These are phyloP conservation scores for Lycodopsis pacificus DNA, from an alignment of 2,797 vertebrate genomes.

Conservation along the genomic window DNA sequence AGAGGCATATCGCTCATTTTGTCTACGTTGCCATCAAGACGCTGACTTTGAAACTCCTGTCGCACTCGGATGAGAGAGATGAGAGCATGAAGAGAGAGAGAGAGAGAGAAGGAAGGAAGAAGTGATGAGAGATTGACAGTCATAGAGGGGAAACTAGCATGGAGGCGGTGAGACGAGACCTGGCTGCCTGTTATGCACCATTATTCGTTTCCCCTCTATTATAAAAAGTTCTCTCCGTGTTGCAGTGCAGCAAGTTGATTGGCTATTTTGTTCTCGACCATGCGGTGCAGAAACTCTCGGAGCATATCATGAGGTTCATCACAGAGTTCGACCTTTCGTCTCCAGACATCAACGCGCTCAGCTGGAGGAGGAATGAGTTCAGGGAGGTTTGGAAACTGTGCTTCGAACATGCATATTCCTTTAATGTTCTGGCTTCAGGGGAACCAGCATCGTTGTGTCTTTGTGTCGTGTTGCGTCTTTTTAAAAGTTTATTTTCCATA, in stretches of 20 bases:
- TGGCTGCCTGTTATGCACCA: constrained; percentile 20
- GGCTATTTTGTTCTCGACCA: constrained; percentile 35
- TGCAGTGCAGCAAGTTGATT: constrained; percentile 36
- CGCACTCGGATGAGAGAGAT: constrained; percentile 16
- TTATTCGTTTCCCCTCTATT: constrained; percentile 34
- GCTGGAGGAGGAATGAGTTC: constrained; percentile 42
- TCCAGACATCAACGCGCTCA: constrained; percentile 21
- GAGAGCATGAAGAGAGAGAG: constrained; percentile 4
- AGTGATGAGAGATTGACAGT: constrained; percentile 12
- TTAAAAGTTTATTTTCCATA: no score
- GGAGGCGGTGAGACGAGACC: constrained; percentile 18
- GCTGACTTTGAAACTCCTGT: constrained; percentile 49
- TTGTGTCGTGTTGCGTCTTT: neutral
- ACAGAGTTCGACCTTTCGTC: constrained; percentile 40
- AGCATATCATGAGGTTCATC: constrained; percentile 49
- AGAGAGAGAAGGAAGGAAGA: neutral
- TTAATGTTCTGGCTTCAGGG: neutral
- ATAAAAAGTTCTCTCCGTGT: constrained; percentile 27
- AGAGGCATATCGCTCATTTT: constrained; percentile 41
- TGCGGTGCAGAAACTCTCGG: constrained; percentile 42
- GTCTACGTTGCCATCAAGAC: constrained; percentile 26
- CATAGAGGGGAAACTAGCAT: constrained; percentile 11
- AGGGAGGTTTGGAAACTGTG: constrained; percentile 27
- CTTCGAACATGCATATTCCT: neutral
- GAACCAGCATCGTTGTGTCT: neutral